phyloP scores from a whole-genome alignment of 2,888 invertebrate genomes.

The Drosophila acutilabella region DNA sequence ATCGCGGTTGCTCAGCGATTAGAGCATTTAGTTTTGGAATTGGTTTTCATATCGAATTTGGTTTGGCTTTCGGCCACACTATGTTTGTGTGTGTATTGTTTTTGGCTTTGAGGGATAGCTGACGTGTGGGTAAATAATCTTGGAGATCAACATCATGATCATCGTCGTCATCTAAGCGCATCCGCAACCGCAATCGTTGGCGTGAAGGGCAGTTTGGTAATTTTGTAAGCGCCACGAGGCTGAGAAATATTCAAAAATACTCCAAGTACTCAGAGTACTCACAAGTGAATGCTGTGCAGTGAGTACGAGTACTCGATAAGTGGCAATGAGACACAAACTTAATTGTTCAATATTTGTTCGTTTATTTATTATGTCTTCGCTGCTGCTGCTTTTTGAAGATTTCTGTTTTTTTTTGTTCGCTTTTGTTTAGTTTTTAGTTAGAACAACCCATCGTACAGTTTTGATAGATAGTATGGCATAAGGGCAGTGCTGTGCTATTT shows the following conservation, averaged over 20 bases:
- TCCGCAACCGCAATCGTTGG: constrained; percentile 52
- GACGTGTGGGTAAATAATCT: constrained; percentile 57
- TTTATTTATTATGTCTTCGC: constrained; percentile 56
- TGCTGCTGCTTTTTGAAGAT: constrained; percentile 2
- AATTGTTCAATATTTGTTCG: constrained; percentile 75
- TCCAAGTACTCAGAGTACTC: constrained; percentile 35
- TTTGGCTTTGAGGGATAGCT: constrained; percentile 24
- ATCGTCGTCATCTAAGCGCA: constrained; percentile 24
- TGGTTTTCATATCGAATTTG: constrained; percentile 31
- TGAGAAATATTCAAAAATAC: constrained; percentile 55
- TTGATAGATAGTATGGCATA: constrained; percentile 59
- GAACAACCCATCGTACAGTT: constrained; percentile 33
- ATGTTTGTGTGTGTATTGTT: constrained; percentile 14
- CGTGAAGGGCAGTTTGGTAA: constrained; percentile 78
- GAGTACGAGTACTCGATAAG: constrained; percentile 37
- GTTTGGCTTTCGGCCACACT: constrained; percentile 9
- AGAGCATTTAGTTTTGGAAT: constrained; percentile 55
- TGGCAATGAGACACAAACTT: constrained; percentile 67
- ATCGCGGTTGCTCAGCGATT: constrained; percentile 60
- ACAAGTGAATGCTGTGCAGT: constrained; percentile 34
- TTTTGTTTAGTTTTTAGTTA: constrained; percentile 18
- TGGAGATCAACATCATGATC: constrained; percentile 34
- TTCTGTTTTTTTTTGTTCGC: not conserved
- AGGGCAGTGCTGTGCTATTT: constrained; percentile 59
- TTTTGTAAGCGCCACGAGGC: constrained; percentile 76